Percentiles rank a stretch among this genome's conserved stretches.
Evolutionary conservation across 2,797 vertebrate species (phyloP).

Genomic region (Holocentrus rufus): DNA sequence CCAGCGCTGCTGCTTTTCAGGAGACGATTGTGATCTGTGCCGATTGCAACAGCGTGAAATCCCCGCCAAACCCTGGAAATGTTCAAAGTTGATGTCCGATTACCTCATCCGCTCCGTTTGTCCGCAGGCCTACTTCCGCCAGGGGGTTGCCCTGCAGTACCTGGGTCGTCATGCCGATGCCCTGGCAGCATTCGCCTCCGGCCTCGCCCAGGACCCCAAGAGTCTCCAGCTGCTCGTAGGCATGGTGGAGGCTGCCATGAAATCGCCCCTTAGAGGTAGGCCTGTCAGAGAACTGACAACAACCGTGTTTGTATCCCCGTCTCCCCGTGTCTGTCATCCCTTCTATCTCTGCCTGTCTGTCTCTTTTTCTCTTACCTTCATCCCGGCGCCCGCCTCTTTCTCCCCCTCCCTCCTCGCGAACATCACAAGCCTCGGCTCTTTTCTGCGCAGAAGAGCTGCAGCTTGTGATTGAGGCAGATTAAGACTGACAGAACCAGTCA

Average conservation of each 20-base stretch:
- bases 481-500: not conserved
- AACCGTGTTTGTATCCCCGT: too few species aligned
- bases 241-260: slow-evolving; percentile 98
- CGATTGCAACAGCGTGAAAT: not conserved
- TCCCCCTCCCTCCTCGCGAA: too few species aligned
- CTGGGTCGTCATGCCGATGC: slow-evolving; percentile 96
- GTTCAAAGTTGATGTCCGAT: not conserved
- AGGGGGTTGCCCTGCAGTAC: slow-evolving; percentile 98
- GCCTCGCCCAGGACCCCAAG: slow-evolving; percentile 96
- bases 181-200: slow-evolving; percentile 94
- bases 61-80: not conserved
- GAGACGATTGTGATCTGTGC: too few species aligned
- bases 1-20: too few species aligned
- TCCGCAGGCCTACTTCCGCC: slow-evolving; percentile 96
- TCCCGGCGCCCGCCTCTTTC: too few species aligned
- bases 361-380: not conserved
- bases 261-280: slow-evolving; percentile 87
- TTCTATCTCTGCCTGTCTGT: not conserved
- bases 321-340: not conserved
- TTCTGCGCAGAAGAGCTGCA: too few species aligned
- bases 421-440: too few species aligned
- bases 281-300: not conserved
- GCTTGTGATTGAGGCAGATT: not conserved
- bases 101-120: not conserved
- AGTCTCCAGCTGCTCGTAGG: slow-evolving; percentile 96